Evolutionary conservation across 2,113 vertebrate genomes (phyloP).

Genomic region (Tinamus guttatus): DNA sequence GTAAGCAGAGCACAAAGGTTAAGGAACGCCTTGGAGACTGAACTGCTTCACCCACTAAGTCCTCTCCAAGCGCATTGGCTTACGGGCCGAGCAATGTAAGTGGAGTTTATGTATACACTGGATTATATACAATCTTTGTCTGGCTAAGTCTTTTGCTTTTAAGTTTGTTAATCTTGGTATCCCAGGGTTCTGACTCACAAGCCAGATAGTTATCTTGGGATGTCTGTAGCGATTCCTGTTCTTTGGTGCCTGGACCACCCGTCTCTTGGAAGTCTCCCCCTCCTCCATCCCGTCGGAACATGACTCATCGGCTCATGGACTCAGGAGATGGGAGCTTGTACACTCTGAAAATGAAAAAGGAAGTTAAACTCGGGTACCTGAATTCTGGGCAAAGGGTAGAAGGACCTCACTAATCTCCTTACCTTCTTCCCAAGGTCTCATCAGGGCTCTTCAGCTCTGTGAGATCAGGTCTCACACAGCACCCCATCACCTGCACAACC

Average conservation of each 20-base stretch:
- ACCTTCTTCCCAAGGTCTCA: neutral
- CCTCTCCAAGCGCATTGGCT: conserved; percentile 14
- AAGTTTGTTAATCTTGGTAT: conserved; percentile 61
- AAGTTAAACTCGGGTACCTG: neutral
- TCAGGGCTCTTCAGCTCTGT: neutral
- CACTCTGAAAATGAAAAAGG: neutral
- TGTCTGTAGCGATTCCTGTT: conserved; percentile 33
- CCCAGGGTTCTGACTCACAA: conserved; percentile 51
- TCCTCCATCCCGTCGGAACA: fast-evolving
- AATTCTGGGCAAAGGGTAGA: neutral
- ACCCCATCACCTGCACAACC: neutral
- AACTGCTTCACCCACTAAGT: neutral
- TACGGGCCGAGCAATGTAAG: neutral
- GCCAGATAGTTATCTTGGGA: conserved; percentile 59
- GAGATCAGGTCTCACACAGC: neutral
- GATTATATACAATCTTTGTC: conserved; percentile 51
- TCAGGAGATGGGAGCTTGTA: neutral
- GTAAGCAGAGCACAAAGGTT: neutral
- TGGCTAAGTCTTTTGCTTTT: conserved; percentile 48
- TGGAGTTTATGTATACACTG: conserved; percentile 7
- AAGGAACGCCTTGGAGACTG: neutral
- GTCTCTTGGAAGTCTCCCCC: neutral
- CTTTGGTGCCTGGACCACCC: conserved; percentile 42
- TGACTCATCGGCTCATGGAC: fast-evolving
- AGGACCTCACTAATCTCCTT: neutral